A percentile compares a stretch with the other conserved stretches of the same genome.
phyloP scores from a whole-genome alignment of 92 coral and sea anemone genomes.

The Bergia puertoricense region DNA sequence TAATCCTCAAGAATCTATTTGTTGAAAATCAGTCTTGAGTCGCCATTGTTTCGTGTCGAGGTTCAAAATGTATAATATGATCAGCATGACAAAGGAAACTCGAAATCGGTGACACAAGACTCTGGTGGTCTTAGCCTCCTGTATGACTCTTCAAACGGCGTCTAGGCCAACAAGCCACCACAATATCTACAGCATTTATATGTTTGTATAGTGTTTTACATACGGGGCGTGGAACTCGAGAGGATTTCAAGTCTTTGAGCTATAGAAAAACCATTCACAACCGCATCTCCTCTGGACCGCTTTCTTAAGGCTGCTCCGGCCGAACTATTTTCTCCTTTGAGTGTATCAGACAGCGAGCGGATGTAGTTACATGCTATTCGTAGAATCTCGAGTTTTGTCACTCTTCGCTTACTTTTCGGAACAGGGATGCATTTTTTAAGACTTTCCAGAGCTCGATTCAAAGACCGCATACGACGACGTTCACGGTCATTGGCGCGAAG shows the following conservation, averaged over 20 bases:
- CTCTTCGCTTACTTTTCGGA: slow-evolving; percentile 93
- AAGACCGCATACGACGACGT: slow-evolving; percentile 90
- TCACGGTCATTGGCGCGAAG: slow-evolving; percentile 99
- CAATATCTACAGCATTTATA: slow-evolving; percentile 15
- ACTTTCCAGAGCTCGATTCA: slow-evolving; percentile 94
- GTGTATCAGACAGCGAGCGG: slow-evolving; percentile 88
- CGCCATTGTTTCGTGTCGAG: background rate
- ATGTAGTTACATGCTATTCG: slow-evolving; percentile 98
- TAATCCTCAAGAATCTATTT: slow-evolving; percentile 18
- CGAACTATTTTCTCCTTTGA: slow-evolving; percentile 73
- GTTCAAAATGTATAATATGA: background rate
- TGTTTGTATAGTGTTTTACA: slow-evolving; percentile 5
- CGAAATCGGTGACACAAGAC: background rate
- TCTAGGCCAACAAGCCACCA: background rate
- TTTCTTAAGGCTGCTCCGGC: slow-evolving; percentile 58
- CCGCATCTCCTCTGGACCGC: slow-evolving; percentile 61
- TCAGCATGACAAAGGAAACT: slow-evolving; percentile 36
- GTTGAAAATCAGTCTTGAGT: background rate
- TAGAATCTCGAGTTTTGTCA: slow-evolving; percentile 92
- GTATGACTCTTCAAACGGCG: background rate
- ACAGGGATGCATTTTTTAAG: slow-evolving; percentile 96
- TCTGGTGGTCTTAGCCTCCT: background rate
- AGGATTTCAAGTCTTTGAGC: slow-evolving; percentile 94
- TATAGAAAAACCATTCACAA: slow-evolving; percentile 94
- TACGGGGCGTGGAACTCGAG: slow-evolving; percentile 51